A percentile compares a stretch with the other conserved stretches of the same genome.
Conservation (phyloP, 2,888 invertebrate genomes). For the Temnothorax ravouxi region DNA sequence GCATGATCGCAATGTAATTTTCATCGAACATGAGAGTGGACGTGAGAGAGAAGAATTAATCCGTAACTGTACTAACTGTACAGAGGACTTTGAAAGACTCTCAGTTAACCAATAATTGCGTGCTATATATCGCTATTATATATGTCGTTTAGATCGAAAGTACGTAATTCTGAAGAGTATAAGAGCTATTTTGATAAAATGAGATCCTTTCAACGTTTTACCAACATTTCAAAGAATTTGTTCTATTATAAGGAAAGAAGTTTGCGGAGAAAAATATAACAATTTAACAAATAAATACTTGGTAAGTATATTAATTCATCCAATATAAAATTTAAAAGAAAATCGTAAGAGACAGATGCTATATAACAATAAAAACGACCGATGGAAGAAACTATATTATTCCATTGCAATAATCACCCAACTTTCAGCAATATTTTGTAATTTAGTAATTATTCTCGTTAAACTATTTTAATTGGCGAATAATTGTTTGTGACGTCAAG, state of each 20-base stretch:
- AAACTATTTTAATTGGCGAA: slow-evolving; percentile 10
- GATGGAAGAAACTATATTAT: neutral
- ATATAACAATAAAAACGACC: neutral
- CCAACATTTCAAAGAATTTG: neutral
- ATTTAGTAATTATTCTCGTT: neutral
- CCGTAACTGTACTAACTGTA: neutral
- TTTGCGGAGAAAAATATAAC: neutral
- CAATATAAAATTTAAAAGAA: neutral
- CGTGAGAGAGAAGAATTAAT: slow-evolving; percentile 28
- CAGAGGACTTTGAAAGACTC: slow-evolving; percentile 6
- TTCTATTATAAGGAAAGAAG: neutral
- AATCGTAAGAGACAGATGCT: too few species aligned
- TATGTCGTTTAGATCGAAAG: neutral
- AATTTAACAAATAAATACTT: neutral
- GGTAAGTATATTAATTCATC: neutral
- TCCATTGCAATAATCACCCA: neutral
- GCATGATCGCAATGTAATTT: slow-evolving; percentile 39
- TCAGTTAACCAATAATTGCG: slow-evolving; percentile 23
- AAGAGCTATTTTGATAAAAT: neutral
- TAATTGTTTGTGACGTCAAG: neutral
- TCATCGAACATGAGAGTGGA: slow-evolving; percentile 20
- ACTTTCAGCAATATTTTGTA: neutral
- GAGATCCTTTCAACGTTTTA: neutral
- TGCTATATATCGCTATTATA: neutral
- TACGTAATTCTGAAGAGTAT: neutral